Evolutionary conservation across 2,888 invertebrate species (phyloP), one percentile per base, ranked within the genome.

Genomic region (Chymomyza procnemis): DNA sequence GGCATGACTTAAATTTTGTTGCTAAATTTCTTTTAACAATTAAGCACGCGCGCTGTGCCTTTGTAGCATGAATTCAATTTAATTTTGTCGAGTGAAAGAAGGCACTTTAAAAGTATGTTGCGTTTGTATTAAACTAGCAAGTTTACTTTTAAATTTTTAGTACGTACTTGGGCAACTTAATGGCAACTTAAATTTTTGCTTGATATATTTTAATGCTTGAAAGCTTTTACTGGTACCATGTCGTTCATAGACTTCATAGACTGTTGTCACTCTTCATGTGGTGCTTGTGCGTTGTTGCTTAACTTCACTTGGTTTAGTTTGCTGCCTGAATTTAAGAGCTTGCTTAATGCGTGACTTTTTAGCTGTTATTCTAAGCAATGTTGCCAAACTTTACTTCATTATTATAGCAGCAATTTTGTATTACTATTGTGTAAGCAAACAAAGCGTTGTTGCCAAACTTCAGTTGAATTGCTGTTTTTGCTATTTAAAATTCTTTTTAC

Each of bases 341-440:
- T n/a, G n/a, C n/a, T n/a, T n/a, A n/a, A n/a, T n/a, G n/a, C n/a
- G n/a, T n/a, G n/a, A n/a, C n/a, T n/a, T n/a, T n/a, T n/a, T n/a
- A n/a, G n/a, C n/a, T n/a, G n/a, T n/a, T n/a, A n/a, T n/a, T n/a
- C n/a, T n/a, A n/a, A 47, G 8, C 12, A 16, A 1, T 41, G 47
- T 55, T 64, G 48, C 22, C 50, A 60, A 55, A 57, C 46, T 50
- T 54, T 34, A 60, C 47, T 14, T 16, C n/a, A n/a, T n/a, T n/a
- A n/a, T n/a, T n/a, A n/a, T n/a, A n/a, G n/a, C n/a, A n/a, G n/a
- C n/a, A n/a, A n/a, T n/a, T n/a, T n/a, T n/a, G n/a, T n/a, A n/a
- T n/a, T n/a, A n/a, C n/a, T n/a, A n/a, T n/a, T n/a, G n/a, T n/a
- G n/a, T n/a, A n/a, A n/a, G n/a, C n/a, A n/a, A n/a, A n/a, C n/a